Percentiles rank a stretch among this genome's conserved stretches.
phyloP scores from a whole-genome alignment of 2,888 invertebrate genomes.

The Mystacides longicornis region DNA sequence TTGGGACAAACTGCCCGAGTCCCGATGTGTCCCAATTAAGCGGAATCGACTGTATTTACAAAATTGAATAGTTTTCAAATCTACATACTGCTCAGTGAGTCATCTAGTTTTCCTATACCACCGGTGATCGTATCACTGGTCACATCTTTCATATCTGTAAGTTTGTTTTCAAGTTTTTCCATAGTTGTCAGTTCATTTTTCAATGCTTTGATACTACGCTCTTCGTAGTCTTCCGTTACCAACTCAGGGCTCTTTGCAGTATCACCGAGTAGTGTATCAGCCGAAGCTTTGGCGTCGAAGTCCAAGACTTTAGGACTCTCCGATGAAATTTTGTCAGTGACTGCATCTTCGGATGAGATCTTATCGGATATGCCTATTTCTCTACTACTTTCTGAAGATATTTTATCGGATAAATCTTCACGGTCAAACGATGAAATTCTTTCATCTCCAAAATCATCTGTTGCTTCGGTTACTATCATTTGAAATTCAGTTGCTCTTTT shows the following conservation, averaged over 20 bases:
- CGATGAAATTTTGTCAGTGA: conserved; percentile 46
- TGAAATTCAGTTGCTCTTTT: conserved; percentile 35
- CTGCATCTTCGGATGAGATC: conserved; percentile 48
- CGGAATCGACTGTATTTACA: no score
- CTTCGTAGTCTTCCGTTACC: conserved; percentile 13
- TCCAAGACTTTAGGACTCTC: conserved; percentile 30
- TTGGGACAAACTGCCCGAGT: no score
- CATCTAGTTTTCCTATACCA: conserved; percentile 15
- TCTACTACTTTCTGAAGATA: conserved; percentile 47
- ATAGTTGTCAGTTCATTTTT: conserved; percentile 9
- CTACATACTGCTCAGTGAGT: conserved; percentile 17
- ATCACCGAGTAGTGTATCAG: conserved; percentile 15
- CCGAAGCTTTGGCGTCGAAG: conserved; percentile 16
- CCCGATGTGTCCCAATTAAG: no score
- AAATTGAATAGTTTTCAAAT: no score
- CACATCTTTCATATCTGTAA: conserved; percentile 18
- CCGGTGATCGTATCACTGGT: background rate
- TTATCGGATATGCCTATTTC: conserved; percentile 47
- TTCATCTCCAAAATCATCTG: conserved; percentile 34
- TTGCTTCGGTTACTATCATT: conserved; percentile 46
- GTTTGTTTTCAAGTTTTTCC: conserved; percentile 18
- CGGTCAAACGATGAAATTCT: conserved; percentile 37
- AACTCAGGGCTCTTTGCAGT: conserved; percentile 19
- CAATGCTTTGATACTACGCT: conserved; percentile 4
- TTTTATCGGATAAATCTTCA: conserved; percentile 46